Percentiles rank a stretch among this genome's conserved stretches.
Evolutionary conservation across 1,140 invertebrate genomes (phyloP).

Genomic region (Argopecten irradians): DNA sequence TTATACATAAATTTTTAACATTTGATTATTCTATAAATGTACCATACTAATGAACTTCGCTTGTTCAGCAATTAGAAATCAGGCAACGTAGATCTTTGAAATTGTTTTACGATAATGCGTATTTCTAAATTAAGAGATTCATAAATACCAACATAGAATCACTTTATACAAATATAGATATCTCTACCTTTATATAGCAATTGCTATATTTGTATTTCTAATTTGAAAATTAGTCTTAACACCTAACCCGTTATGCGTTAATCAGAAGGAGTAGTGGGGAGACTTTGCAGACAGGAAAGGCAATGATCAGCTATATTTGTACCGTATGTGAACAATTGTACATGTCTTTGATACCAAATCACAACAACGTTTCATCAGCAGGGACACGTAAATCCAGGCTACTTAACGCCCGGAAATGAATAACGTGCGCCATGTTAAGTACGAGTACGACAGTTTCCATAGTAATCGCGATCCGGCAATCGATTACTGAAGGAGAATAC

Average conservation of each 20-base stretch:
- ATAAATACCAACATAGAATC: too few species aligned
- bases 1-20: too few species aligned
- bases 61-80: too few species aligned
- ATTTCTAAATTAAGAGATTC: too few species aligned
- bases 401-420: not conserved
- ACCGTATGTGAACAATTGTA: not conserved
- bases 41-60: too few species aligned
- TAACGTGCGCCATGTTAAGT: not conserved
- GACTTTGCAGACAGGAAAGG: not conserved
- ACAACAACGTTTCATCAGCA: conserved; percentile 6
- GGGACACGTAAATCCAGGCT: not conserved
- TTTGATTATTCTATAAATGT: too few species aligned
- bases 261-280: not conserved
- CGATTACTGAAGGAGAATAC: not conserved
- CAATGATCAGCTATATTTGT: not conserved
- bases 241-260: not conserved
- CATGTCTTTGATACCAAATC: not conserved
- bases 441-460: not conserved
- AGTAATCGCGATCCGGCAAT: not conserved
- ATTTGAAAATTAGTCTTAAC: not conserved
- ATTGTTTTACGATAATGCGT: too few species aligned
- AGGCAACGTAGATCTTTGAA: too few species aligned
- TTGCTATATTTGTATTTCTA: not conserved
- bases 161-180: too few species aligned
- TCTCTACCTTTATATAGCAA: too few species aligned